phyloP scores from a whole-genome alignment of 2,113 vertebrate genomes.

The Ascaphus truei region DNA sequence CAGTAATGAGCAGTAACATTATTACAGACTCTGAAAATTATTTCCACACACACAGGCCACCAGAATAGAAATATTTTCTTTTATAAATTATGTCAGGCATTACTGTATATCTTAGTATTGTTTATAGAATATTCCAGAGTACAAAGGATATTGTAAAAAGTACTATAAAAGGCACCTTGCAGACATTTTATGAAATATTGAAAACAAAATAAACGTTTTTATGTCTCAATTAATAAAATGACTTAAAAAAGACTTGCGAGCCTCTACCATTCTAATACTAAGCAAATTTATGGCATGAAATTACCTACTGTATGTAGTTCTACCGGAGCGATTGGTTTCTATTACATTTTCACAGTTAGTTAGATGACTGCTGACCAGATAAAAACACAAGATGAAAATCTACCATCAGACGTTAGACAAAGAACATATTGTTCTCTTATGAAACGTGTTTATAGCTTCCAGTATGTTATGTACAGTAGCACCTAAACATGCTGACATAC shows the following conservation, averaged over 20 bases:
- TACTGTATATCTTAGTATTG: neutral
- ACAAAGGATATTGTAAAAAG: too few relatives aligned
- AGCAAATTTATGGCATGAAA: neutral
- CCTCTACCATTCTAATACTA: neutral
- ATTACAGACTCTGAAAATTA: constrained; percentile 4
- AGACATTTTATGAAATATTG: neutral
- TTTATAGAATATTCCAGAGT: neutral
- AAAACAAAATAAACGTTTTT: neutral
- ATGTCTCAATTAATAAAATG: neutral
- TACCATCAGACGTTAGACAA: neutral
- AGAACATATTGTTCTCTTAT: constrained; percentile 8
- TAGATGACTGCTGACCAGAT: constrained; percentile 21
- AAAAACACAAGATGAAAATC: constrained; percentile 12
- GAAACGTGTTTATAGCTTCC: neutral
- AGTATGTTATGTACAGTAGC: neutral
- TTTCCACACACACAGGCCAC: neutral
- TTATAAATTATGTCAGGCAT: neutral
- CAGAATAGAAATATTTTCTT: neutral
- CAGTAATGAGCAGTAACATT: constrained; percentile 34
- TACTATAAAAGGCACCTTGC: too few relatives aligned
- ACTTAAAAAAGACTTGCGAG: neutral
- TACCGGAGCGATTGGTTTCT: constrained; percentile 6
- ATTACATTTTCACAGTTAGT: constrained; percentile 26
- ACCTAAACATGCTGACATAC: too few relatives aligned
- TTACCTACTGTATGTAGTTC: neutral